A percentile compares a stretch with the other conserved stretches of the same genome.
Conservation (phyloP, 2,797 vertebrate genomes). For the Tolypeutes matacus region DNA sequence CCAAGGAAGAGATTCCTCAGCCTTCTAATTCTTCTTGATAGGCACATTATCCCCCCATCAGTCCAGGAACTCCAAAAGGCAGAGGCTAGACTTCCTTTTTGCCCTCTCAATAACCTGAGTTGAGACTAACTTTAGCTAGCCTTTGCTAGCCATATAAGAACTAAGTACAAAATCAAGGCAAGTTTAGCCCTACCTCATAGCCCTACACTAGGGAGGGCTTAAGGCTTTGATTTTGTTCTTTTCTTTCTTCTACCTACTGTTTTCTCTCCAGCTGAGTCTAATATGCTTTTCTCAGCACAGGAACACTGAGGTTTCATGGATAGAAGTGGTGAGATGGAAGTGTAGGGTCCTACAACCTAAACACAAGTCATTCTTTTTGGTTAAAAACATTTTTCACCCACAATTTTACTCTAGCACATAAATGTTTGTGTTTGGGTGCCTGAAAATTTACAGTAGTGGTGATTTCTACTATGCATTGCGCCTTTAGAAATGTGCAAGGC, state of each 20-base stretch:
- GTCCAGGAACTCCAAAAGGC: neutral
- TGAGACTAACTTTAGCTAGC: constrained; percentile 30
- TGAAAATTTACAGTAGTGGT: constrained; percentile 4
- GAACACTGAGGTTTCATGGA: neutral
- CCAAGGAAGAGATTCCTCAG: neutral
- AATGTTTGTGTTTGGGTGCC: neutral
- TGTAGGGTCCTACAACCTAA: neutral
- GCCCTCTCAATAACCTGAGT: neutral
- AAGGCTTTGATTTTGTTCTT: constrained; percentile 8
- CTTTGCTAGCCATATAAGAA: neutral
- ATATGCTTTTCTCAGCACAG: constrained; percentile 17
- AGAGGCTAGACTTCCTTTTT: neutral
- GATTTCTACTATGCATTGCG: neutral
- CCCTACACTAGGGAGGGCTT: neutral
- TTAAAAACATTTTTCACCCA: constrained; percentile 18
- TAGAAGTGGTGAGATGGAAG: neutral
- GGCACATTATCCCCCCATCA: neutral
- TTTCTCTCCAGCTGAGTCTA: neutral
- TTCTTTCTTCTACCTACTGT: neutral
- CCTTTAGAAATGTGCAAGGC: constrained; percentile 1
- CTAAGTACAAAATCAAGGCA: constrained; percentile 12
- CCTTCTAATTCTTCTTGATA: neutral
- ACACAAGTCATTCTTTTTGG: neutral
- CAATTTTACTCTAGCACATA: neutral
- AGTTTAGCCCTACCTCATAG: neutral